These are phyloP conservation scores for Spea multiplicata DNA, from an alignment of 2,113 vertebrate genomes.

Conservation along the genomic window DNA sequence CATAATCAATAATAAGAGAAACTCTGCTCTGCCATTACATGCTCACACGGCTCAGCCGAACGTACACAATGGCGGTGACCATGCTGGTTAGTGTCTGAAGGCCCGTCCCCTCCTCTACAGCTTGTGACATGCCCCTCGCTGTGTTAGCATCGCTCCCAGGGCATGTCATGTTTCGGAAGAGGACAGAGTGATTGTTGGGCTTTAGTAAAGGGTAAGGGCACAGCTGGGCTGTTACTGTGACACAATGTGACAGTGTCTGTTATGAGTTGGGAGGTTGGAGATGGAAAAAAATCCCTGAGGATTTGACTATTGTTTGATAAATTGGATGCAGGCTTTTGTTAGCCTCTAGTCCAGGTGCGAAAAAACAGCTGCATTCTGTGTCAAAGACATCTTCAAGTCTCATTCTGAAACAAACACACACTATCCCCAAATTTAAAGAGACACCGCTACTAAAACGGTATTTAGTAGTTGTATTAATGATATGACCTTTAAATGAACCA, in stretches of 20 bases:
- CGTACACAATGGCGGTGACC: background rate
- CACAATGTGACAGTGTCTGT: constrained; percentile 1
- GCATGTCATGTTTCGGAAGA: constrained; percentile 2
- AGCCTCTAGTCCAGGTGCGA: background rate
- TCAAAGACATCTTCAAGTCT: too few relatives aligned
- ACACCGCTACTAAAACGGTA: too few relatives aligned
- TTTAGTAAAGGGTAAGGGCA: background rate
- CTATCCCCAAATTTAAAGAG: too few relatives aligned
- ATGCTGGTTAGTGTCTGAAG: background rate
- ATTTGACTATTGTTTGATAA: background rate
- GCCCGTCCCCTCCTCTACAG: background rate
- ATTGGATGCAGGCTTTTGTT: background rate
- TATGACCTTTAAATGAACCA: too few relatives aligned
- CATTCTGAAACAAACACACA: too few relatives aligned
- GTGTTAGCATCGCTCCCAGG: background rate
- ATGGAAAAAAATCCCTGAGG: background rate
- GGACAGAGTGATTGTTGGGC: background rate
- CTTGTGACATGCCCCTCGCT: background rate
- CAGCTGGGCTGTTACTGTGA: constrained; percentile 2
- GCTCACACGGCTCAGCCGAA: background rate
- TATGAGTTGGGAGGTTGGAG: background rate
- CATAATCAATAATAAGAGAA: background rate
- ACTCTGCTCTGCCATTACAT: background rate
- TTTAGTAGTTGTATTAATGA: too few relatives aligned
- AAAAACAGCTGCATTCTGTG: background rate